phyloP scores from a whole-genome alignment of 2,888 invertebrate species.

The Adelognathus sp. region DNA sequence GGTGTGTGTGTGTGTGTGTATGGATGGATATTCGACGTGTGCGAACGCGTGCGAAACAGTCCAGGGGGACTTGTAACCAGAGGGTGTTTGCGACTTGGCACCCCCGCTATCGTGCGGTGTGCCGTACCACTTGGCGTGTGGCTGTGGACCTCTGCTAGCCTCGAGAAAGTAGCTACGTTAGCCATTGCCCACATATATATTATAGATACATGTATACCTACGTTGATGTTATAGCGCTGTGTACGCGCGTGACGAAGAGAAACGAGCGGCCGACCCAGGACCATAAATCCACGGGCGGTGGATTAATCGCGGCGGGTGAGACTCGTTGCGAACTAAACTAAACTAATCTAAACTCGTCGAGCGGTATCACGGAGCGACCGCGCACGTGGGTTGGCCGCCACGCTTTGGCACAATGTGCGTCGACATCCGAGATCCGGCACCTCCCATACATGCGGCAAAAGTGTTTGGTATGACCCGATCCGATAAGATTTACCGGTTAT shows the following conservation, averaged over 20 bases:
- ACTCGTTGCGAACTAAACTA: conserved; percentile 78
- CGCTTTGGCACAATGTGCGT: conserved; percentile 41
- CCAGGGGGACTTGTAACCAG: conserved; percentile 14
- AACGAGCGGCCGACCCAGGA: conserved; percentile 72
- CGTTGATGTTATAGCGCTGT: conserved; percentile 19
- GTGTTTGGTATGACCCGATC: too few relatives aligned
- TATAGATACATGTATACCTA: too few relatives aligned
- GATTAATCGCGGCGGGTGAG: conserved; percentile 76
- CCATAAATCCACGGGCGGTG: conserved; percentile 75
- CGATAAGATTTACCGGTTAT: too few relatives aligned
- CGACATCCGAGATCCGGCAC: background rate
- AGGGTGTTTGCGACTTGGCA: conserved; percentile 50
- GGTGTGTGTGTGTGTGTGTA: too few relatives aligned
- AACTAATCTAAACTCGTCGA: conserved; percentile 79
- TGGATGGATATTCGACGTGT: background rate
- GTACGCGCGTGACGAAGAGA: conserved; percentile 73
- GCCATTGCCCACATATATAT: too few relatives aligned
- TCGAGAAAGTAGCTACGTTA: conserved; percentile 40
- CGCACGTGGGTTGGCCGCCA: conserved; percentile 62
- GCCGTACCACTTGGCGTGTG: conserved; percentile 19
- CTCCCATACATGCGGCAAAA: too few relatives aligned
- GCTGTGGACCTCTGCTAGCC: conserved; percentile 5
- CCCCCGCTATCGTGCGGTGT: conserved; percentile 40
- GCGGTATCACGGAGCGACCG: conserved; percentile 42
- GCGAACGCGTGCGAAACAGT: conserved; percentile 14